Evolutionary conservation across 2,888 invertebrate species (phyloP).

Genomic region (Scaeva pyrastri): DNA sequence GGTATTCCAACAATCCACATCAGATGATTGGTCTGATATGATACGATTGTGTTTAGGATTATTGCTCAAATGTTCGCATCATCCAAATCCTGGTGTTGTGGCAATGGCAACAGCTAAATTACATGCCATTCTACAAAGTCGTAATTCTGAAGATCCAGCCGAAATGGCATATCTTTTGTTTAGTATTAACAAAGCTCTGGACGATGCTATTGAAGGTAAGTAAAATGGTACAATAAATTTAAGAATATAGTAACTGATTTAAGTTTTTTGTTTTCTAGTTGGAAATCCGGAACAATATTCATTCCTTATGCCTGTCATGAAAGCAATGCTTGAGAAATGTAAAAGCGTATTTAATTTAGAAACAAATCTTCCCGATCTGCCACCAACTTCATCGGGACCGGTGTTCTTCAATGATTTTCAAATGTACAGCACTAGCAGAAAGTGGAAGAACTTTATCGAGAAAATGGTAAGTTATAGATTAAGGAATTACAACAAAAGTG

Average conservation of each 20-base stretch:
- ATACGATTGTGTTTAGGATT: slow-evolving; percentile 85
- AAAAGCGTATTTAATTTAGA: slow-evolving; percentile 82
- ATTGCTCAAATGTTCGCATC: slow-evolving; percentile 84
- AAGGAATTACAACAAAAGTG: too few species aligned
- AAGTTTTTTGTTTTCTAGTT: slow-evolving; percentile 79
- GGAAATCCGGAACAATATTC: slow-evolving; percentile 86
- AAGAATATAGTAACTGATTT: not conserved
- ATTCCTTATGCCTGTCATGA: slow-evolving; percentile 87
- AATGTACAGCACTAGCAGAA: slow-evolving; percentile 85
- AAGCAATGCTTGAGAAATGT: slow-evolving; percentile 86
- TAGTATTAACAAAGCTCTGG: slow-evolving; percentile 84
- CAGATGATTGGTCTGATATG: slow-evolving; percentile 86
- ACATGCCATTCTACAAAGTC: slow-evolving; percentile 86
- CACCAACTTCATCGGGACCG: slow-evolving; percentile 85
- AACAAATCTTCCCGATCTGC: slow-evolving; percentile 84
- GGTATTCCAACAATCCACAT: slow-evolving; percentile 85
- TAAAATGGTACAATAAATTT: not conserved
- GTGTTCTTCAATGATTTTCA: slow-evolving; percentile 87
- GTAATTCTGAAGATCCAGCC: slow-evolving; percentile 85
- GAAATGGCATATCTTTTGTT: slow-evolving; percentile 86
- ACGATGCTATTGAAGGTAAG: slow-evolving; percentile 84
- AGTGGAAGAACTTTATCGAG: slow-evolving; percentile 86
- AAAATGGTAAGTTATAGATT: slow-evolving; percentile 83
- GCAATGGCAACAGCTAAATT: slow-evolving; percentile 87
- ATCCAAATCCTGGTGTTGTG: slow-evolving; percentile 85